Evolutionary conservation across 30 jellyfish, hydroid and myxozoan genomes (phyloP).

Genomic region (Aurelia aurita): DNA sequence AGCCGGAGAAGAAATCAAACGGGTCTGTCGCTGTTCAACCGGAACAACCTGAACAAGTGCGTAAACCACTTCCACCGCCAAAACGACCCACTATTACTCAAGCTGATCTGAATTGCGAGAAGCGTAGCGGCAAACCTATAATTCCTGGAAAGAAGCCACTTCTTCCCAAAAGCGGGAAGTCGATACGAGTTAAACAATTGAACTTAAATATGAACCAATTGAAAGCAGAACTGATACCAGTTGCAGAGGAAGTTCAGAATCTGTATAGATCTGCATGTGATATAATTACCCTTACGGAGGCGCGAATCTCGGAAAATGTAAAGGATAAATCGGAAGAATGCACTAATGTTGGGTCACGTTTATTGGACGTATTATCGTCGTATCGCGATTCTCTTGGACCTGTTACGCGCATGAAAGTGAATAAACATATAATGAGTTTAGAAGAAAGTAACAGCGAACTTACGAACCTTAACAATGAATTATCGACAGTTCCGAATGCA

Average conservation of each 20-base stretch:
- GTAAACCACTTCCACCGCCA: constrained; percentile 45
- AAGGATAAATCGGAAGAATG: constrained; percentile 52
- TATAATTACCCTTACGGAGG: constrained; percentile 64
- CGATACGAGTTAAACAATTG: constrained; percentile 28
- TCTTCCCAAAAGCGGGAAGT: constrained; percentile 27
- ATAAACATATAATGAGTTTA: constrained; percentile 55
- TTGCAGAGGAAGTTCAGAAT: constrained; percentile 68
- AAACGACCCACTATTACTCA: constrained; percentile 19
- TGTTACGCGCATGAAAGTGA: constrained; percentile 87
- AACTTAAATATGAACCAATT: constrained; percentile 14
- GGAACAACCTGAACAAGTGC: constrained; percentile 4
- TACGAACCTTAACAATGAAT: constrained; percentile 30
- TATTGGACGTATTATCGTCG: constrained; percentile 75
- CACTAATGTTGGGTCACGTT: constrained; percentile 20
- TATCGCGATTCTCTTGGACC: constrained; percentile 96
- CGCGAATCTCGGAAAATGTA: constrained; percentile 77
- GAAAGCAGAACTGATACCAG: constrained; percentile 73
- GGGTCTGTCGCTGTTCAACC: constrained; percentile 14
- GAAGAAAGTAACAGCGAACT: constrained; percentile 82
- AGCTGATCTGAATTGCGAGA: background rate
- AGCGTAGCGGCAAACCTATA: constrained; percentile 35
- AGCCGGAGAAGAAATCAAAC: constrained; percentile 19
- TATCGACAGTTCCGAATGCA: constrained; percentile 74
- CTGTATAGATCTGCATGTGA: constrained; percentile 56
- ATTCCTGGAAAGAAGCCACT: constrained; percentile 66